These are phyloP conservation scores for Leptarthrus brevirostris DNA, from an alignment of 2,888 invertebrate genomes.

Conservation along the genomic window DNA sequence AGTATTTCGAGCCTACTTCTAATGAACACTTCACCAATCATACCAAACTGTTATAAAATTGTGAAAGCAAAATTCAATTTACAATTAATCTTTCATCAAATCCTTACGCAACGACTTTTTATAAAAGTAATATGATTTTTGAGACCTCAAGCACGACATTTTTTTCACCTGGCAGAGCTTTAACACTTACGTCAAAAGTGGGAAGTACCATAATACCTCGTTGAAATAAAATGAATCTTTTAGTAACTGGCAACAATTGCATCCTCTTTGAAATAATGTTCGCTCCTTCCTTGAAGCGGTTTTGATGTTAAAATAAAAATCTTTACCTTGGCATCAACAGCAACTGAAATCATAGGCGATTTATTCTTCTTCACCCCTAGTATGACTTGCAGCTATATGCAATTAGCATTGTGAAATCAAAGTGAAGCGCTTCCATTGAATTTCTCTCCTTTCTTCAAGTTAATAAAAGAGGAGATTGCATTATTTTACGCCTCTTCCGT, in stretches of 20 bases:
- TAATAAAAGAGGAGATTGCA: constrained; percentile 7
- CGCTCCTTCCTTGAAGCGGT: constrained; percentile 4
- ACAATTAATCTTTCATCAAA: too few species aligned
- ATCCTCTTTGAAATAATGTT: constrained; percentile 3
- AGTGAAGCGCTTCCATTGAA: constrained; percentile 29
- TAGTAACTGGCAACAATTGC: constrained; percentile 22
- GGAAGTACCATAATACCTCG: not conserved
- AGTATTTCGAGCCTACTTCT: too few species aligned
- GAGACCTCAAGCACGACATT: too few species aligned
- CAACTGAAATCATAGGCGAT: constrained; percentile 10
- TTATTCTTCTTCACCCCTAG: constrained; percentile 11
- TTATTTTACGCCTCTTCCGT: constrained; percentile 33
- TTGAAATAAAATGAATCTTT: constrained; percentile 1
- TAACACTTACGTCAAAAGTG: constrained; percentile 11
- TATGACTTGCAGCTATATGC: constrained; percentile 21
- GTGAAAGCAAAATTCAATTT: too few species aligned
- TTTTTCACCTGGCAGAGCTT: not conserved
- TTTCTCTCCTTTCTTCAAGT: constrained; percentile 9
- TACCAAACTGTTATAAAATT: too few species aligned
- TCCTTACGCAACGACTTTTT: too few species aligned
- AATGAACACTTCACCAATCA: too few species aligned
- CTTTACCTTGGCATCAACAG: constrained; percentile 13
- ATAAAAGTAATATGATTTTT: too few species aligned
- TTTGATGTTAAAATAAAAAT: not conserved
- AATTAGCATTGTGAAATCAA: constrained; percentile 23